Conservation (phyloP, 2,797 vertebrate genomes). For the Sebastes nivosus region DNA sequence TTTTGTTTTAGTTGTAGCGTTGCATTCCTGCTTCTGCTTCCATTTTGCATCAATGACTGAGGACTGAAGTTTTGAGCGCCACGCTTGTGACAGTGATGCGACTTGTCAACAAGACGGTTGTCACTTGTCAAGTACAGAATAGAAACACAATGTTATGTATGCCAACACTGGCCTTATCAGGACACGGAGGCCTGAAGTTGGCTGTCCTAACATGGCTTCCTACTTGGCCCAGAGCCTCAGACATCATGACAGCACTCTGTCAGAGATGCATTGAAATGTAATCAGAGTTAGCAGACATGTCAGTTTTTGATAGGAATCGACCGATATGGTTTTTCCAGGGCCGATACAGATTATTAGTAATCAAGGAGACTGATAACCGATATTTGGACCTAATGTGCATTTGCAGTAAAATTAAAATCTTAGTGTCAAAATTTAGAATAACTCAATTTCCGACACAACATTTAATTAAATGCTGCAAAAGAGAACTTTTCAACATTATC, state of each 20-base stretch:
- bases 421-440: no score
- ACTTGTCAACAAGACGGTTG: background rate
- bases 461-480: no score
- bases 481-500: no score
- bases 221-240: background rate
- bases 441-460: no score
- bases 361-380: background rate
- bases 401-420: no score
- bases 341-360: background rate
- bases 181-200: background rate
- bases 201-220: background rate
- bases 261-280: background rate
- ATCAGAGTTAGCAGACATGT: background rate
- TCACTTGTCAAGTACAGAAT: background rate
- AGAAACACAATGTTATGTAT: background rate
- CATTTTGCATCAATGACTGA: background rate
- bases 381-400: no score
- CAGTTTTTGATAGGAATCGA: background rate
- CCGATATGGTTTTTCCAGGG: background rate
- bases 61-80: background rate
- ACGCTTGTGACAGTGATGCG: background rate
- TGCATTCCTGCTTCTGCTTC: background rate
- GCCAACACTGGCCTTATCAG: background rate
- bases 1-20: background rate
- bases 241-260: background rate